Evolutionary conservation across 2,113 vertebrate species (phyloP), one percentile per base, ranked within the genome.

Genomic region (Lophochroa leadbeateri): DNA sequence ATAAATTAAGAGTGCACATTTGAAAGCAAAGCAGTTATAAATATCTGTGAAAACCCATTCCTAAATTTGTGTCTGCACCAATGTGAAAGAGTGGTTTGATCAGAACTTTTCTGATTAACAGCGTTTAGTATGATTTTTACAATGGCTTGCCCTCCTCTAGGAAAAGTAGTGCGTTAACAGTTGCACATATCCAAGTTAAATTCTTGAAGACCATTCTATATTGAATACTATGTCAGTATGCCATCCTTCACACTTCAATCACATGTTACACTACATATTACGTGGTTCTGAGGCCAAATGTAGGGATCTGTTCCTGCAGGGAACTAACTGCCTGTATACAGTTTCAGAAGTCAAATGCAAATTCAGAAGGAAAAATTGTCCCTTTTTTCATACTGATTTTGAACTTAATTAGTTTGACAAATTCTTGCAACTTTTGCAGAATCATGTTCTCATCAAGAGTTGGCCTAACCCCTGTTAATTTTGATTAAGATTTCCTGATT

Each of bases 401-500:
- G 72, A 79, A 69, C 33, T 46, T 41, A 75, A 76, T 93, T 80
- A 75, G 28, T 44, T 81, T 11, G 43, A 69, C n/a, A 86, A 84
- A 69, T 93, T 86, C 37, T 41, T 89, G 57, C 37, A 72, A 39
- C 19, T 78, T 68, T 82, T 84, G 57, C n/a, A 71, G 46, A 88
- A 74, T 83, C 29, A 27, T 74, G 21, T 31, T 76, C 44, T 93
- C 37, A 69, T 82, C 69, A 86, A 74, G 72, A 67, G 29, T 31
- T 74, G 1, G 3, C 55, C 71, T 81, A 76, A 60, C n/a, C 53
- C 20, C 11, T 64, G 7, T 86, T 94, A 79, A n/a, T 88, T 96
- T 86, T 92, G 61, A 82, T 96, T 82, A 96, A 79, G 65, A 65
- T 84, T 92, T 91, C 29, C 49, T 94, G 91, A 94, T 95, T 94